phyloP scores from a whole-genome alignment of 2,113 vertebrate genomes.

The Pionites leucogaster region DNA sequence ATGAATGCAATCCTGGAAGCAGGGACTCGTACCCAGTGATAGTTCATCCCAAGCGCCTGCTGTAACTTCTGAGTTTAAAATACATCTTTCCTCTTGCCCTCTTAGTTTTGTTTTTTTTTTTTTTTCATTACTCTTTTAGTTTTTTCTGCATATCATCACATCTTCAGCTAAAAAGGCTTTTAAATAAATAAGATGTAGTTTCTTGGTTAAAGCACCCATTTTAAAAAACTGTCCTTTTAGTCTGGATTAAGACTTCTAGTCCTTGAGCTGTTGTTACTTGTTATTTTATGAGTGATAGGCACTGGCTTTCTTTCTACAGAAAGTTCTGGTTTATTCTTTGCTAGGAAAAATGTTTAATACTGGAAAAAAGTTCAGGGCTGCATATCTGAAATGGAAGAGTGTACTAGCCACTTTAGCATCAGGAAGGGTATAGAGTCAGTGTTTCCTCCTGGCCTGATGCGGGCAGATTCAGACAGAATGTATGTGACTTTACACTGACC shows the following conservation, averaged over 20 bases:
- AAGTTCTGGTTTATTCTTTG: fast-evolving
- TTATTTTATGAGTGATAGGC: background rate
- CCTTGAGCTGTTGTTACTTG: background rate
- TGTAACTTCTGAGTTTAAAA: background rate
- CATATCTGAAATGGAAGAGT: background rate
- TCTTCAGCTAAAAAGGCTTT: background rate
- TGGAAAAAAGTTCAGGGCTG: background rate
- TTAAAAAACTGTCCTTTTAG: background rate
- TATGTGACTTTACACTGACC: background rate
- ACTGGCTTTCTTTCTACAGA: background rate
- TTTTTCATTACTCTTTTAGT: background rate
- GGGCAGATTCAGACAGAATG: background rate
- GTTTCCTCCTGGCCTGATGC: background rate
- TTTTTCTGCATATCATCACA: background rate
- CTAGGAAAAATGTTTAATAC: background rate
- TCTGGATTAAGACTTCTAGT: background rate
- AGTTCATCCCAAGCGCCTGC: background rate
- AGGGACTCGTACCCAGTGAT: background rate
- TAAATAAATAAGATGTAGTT: background rate
- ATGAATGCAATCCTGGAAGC: background rate
- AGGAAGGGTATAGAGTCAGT: background rate
- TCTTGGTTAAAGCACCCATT: background rate
- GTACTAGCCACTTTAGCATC: background rate
- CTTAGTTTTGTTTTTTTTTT: background rate
- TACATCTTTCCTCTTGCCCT: fast-evolving